Evolutionary conservation across 2,113 vertebrate species (phyloP).

Genomic region (Verasper variegatus): DNA sequence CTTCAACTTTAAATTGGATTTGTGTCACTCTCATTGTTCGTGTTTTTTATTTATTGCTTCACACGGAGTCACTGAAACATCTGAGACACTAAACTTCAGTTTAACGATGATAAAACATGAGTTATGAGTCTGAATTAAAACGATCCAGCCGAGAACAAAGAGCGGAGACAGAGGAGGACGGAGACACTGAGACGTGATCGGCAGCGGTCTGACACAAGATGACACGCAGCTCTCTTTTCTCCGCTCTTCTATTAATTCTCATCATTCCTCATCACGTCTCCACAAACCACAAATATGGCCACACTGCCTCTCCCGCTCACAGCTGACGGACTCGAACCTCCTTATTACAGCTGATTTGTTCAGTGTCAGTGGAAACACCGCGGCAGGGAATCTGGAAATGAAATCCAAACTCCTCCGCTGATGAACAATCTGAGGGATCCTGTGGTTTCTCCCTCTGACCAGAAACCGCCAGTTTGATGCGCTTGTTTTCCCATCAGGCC

Average conservation of each 20-base stretch:
- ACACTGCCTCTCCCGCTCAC: neutral
- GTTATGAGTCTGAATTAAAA: slow-evolving; percentile 5
- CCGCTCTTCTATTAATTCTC: neutral
- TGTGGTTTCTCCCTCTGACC: neutral
- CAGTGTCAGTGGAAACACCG: neutral
- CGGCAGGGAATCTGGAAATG: neutral
- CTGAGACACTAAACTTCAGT: neutral
- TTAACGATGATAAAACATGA: neutral
- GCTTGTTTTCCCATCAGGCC: slow-evolving; percentile 16
- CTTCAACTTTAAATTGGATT: neutral
- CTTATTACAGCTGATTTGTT: slow-evolving; percentile 4
- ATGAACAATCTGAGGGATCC: slow-evolving; percentile 5
- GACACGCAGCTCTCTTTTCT: neutral
- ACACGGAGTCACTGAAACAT: slow-evolving; percentile 14
- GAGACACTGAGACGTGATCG: neutral
- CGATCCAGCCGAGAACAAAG: neutral
- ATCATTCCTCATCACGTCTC: slow-evolving; percentile 18
- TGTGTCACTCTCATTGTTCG: slow-evolving; percentile 29
- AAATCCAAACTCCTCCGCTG: slow-evolving; percentile 27
- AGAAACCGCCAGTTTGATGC: neutral
- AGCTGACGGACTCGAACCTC: neutral
- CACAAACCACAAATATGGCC: slow-evolving; percentile 60
- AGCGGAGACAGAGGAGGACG: neutral
- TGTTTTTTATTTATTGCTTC: slow-evolving; percentile 31
- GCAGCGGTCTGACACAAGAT: neutral